phyloP scores from a whole-genome alignment of 1,140 invertebrate species.

The Gryllus bimaculatus region DNA sequence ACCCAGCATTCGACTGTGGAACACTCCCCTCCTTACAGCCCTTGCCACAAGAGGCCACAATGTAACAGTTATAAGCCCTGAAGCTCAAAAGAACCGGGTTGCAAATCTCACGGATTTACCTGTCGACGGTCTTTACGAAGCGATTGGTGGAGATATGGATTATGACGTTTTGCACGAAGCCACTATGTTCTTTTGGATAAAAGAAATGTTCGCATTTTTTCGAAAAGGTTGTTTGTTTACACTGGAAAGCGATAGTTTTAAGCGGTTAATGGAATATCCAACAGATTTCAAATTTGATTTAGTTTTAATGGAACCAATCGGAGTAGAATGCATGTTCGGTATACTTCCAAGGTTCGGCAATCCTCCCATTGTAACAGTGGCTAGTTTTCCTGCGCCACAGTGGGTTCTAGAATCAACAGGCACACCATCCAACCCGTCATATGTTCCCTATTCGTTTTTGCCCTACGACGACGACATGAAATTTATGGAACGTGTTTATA shows the following conservation, averaged over 20 bases:
- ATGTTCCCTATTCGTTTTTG: conserved; percentile 30
- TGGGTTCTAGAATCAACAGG: background rate
- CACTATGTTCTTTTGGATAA: too few species aligned
- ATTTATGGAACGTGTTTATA: conserved; percentile 34
- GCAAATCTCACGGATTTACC: too few species aligned
- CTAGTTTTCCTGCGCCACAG: background rate
- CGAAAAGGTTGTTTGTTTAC: background rate
- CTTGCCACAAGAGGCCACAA: too few species aligned
- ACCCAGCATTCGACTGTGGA: too few species aligned
- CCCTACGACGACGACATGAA: conserved; percentile 31
- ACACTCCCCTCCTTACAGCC: too few species aligned
- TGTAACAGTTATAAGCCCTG: too few species aligned
- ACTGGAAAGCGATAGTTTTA: background rate
- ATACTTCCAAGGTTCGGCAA: conserved; percentile 29
- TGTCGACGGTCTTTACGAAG: too few species aligned
- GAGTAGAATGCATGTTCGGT: conserved; percentile 45
- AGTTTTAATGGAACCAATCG: conserved; percentile 44
- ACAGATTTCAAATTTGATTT: conserved; percentile 35
- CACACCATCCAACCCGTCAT: background rate
- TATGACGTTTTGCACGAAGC: too few species aligned
- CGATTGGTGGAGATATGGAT: too few species aligned
- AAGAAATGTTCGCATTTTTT: too few species aligned
- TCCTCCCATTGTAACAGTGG: conserved; percentile 32
- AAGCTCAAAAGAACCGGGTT: too few species aligned
- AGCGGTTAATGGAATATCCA: background rate